These are phyloP conservation scores for Anarhynchus alexandrinus DNA, from an alignment of 2,113 vertebrate species.

Conservation along the genomic window DNA sequence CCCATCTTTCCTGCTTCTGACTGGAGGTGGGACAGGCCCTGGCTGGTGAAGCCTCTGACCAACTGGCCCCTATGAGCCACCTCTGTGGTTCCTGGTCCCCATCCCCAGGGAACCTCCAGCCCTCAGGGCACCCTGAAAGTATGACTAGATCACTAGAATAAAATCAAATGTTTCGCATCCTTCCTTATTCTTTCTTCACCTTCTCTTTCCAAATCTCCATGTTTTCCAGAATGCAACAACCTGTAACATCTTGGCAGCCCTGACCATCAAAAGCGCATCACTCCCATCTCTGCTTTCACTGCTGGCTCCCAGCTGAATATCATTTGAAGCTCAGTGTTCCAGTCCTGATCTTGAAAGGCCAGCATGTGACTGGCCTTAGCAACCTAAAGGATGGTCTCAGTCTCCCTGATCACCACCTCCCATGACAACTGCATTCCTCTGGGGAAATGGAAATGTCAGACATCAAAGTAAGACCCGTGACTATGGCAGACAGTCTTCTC, in stretches of 20 bases:
- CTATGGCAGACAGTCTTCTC: neutral
- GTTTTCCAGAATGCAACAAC: neutral
- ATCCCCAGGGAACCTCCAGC: neutral
- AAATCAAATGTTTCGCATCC: neutral
- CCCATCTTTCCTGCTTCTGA: neutral
- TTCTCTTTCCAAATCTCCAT: neutral
- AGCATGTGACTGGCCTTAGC: neutral
- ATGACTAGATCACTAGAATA: neutral
- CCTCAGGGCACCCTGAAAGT: neutral
- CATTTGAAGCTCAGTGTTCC: neutral
- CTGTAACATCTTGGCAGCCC: neutral
- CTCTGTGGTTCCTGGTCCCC: neutral
- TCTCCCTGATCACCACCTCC: neutral
- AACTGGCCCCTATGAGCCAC: no score
- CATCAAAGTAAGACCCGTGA: neutral
- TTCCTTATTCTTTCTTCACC: neutral
- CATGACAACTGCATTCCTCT: neutral
- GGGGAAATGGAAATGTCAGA: neutral
- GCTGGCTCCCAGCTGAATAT: neutral
- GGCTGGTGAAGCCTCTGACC: neutral
- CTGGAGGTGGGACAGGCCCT: neutral
- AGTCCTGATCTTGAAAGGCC: neutral
- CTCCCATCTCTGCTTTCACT: neutral
- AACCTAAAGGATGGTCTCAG: neutral
- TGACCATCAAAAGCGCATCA: neutral